These are phyloP conservation scores for Pristionchus mayeri DNA, from an alignment of 2,888 invertebrate species.

Conservation along the genomic window DNA sequence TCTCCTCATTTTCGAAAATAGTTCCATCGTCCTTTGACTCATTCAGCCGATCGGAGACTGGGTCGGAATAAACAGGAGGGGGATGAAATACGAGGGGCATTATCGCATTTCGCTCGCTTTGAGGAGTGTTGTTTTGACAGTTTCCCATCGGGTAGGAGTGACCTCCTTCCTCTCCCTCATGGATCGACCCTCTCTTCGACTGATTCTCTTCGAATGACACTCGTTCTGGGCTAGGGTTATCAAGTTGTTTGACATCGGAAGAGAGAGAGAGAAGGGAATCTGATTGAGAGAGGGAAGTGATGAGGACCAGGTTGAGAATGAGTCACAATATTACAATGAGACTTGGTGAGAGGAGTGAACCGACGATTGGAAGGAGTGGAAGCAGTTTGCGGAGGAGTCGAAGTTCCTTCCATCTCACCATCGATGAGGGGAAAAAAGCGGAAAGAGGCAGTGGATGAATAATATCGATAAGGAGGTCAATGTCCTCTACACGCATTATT, in stretches of 20 bases:
- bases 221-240: constrained; percentile 22
- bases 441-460: neutral
- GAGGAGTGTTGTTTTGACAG: constrained; percentile 35
- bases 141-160: constrained; percentile 4
- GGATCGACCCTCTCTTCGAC: neutral
- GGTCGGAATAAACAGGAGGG: neutral
- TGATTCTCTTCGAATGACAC: neutral
- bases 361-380: too few species aligned
- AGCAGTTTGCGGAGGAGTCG: too few species aligned
- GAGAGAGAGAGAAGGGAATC: constrained; percentile 9
- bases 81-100: constrained; percentile 36
- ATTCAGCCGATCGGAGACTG: neutral
- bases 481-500: neutral
- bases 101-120: constrained; percentile 12
- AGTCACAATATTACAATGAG: constrained; percentile 29
- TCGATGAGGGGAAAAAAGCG: too few species aligned
- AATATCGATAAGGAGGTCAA: neutral
- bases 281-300: constrained; percentile 19
- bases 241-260: constrained; percentile 37
- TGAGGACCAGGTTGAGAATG: neutral
- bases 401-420: neutral
- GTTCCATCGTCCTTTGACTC: constrained; percentile 18
- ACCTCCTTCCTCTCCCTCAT: neutral
- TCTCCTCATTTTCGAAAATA: constrained; percentile 12
- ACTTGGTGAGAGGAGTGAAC: neutral